A percentile compares a stretch with the other conserved stretches of the same genome.
Evolutionary conservation across 1,140 invertebrate genomes (phyloP).

Genomic region (Aphelenchoides besseyi): DNA sequence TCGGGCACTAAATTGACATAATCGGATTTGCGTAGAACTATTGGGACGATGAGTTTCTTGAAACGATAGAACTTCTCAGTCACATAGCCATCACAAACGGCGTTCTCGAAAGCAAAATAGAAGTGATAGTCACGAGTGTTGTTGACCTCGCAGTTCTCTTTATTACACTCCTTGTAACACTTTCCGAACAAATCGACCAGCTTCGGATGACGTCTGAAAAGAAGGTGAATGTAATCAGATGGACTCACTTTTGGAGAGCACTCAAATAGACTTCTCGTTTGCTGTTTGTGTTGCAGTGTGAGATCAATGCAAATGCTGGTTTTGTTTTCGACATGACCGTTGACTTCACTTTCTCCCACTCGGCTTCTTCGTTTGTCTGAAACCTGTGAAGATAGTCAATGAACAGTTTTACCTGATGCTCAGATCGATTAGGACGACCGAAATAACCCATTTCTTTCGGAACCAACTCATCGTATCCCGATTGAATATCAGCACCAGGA

Average conservation of each 20-base stretch:
- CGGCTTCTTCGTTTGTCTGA: neutral
- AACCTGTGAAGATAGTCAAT: neutral
- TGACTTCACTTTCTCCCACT: neutral
- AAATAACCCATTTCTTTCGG: neutral
- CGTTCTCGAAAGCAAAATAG: slow-evolving; percentile 74
- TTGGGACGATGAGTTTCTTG: neutral
- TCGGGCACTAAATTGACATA: neutral
- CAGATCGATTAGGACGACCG: neutral
- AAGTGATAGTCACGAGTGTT: slow-evolving; percentile 68
- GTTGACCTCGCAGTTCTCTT: neutral
- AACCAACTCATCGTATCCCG: slow-evolving; percentile 1
- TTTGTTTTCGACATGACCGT: slow-evolving; percentile 1
- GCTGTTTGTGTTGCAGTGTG: neutral
- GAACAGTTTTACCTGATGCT: too few relatives aligned
- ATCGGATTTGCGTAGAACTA: neutral
- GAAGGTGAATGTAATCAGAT: neutral
- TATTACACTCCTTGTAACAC: neutral
- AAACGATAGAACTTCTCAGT: slow-evolving; percentile 52
- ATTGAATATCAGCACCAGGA: neutral
- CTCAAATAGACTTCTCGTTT: slow-evolving; percentile 1
- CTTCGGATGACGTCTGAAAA: neutral
- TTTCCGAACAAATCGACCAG: neutral
- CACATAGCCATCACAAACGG: slow-evolving; percentile 48
- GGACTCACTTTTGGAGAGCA: neutral
- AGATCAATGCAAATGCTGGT: neutral